Evolutionary conservation across 2,797 vertebrate species (phyloP), one percentile per base, ranked within the genome.

Genomic region (Fratercula arctica): DNA sequence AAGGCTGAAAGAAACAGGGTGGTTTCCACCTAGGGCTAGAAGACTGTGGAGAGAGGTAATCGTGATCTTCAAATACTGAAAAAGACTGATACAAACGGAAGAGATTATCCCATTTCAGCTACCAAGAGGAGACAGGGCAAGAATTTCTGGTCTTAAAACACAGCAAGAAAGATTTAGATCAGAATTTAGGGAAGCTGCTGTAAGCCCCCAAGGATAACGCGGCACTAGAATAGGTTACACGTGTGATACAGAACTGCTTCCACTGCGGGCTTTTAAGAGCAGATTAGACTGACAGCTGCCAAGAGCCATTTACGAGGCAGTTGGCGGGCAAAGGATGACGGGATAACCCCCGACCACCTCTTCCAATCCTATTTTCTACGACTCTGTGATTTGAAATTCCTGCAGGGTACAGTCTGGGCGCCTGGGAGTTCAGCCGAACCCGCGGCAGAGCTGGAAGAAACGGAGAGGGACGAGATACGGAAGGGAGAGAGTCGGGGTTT

Each of bases 41-140:
- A 17, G 8, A 0, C 29, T 8, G 41, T 3, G 73, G 50, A 28
- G 56, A 67, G 59, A 24, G n/a, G 43, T 1, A 10, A 13, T 8
- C 10, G 2, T 2, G 69, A 28, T 6, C 14, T 35, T 26, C 53
- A 57, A 20, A 1, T 1, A 11, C 2, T 1, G 37, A 1, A 37
- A 24, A 11, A 24, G 3, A 20, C 51, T n/a, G 15, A 59, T 50
- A 70, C 45, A 6, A 31, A 24, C 16, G 75, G 70, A 33, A 37
- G 24, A 24, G 61, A 13, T 48, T 8, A 4, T 39, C 61, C 77
- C 28, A 11, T 2, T 50, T 50, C 56, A 57, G 48, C 54, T 25
- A 0, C 31, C 28, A 1, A 3, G 15, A 11, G 60, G 60, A 48
- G 66, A 20, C 13, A 20, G 63, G 23, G 43, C 4, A 33, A 9